These are phyloP conservation scores for Tauraco erythrolophus DNA, from an alignment of 2,113 vertebrate genomes.

Conservation along the genomic window DNA sequence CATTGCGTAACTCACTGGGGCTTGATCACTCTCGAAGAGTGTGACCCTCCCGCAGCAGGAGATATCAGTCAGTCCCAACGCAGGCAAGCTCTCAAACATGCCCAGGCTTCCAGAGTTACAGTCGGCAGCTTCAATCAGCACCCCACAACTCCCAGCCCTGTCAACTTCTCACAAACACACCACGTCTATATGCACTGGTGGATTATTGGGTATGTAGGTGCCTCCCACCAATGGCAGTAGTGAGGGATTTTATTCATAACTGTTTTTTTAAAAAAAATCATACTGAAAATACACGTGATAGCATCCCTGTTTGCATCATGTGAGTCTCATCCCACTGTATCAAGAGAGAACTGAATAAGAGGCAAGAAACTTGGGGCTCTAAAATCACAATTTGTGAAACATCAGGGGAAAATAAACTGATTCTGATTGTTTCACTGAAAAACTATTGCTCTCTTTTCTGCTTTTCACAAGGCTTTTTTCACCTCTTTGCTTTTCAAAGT, in stretches of 20 bases:
- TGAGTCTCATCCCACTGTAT: background rate
- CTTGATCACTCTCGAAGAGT: background rate
- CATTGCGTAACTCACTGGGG: background rate
- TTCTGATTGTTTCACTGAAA: background rate
- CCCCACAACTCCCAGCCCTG: background rate
- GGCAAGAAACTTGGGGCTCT: background rate
- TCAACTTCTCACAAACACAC: background rate
- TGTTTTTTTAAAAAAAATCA: background rate
- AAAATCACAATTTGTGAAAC: background rate
- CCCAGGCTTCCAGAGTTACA: background rate
- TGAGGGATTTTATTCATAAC: background rate
- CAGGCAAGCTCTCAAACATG: background rate
- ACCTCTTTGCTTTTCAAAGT: background rate
- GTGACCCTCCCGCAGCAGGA: background rate
- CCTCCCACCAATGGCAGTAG: background rate
- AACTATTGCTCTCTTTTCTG: background rate
- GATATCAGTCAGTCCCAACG: background rate
- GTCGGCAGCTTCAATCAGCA: background rate
- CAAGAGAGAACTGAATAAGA: background rate
- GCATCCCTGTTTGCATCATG: background rate
- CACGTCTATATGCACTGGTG: fast-evolving
- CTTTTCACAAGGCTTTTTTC: background rate
- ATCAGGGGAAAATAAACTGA: background rate
- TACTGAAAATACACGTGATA: background rate
- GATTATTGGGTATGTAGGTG: background rate